Base-by-base conservation (phyloP, 2,888 invertebrate species). In the Baccha elongata region DNA sequence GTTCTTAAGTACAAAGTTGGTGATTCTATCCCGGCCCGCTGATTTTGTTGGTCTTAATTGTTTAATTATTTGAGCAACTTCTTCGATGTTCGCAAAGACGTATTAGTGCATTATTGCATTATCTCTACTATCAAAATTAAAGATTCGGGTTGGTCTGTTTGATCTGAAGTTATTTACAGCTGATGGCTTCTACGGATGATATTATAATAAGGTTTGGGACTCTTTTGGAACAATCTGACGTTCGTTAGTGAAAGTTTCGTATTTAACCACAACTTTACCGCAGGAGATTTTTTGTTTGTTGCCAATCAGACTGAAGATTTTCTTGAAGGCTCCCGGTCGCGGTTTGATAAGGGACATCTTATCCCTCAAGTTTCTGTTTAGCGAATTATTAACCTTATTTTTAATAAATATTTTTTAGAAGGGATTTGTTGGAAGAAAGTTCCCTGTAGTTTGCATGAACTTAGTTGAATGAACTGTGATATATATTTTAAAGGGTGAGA, bases 321-420 rank as follows among this genome's bases (percentile, higher is more conserved):
- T 32, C 10, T 32, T 52, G 15, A 52, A 52, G 4, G 52, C 32
- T 13, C 11, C 7, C 1, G 52, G 52, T 0, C 52, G 15, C 26
- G 52, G 52, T 32, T 52, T 52, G 1, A 52, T 32, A 32, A 32
- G 15, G 2, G 29, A 1, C 0, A 32, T 15, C 13, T 17, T 52
- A 17, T 55, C 11, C 1, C 17, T 37, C 3, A 35, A 2, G 2
- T 55, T 0, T 2, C n/a, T 21, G 6, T 55, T 37, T 0, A 37
- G 19, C 55, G 37, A 55, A 11, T 37, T 55, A 0, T 2, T 19
- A n/a, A 32, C 52, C 10, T 52, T 52, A 3, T 32, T 32, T 17
- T 29, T 15, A 32, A 52, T 52, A n/a, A 7, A 52, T 52, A 15
- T 52, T 52, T 8, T 26, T 35, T 5, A 55, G 55, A 2, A 55